Base-by-base conservation (phyloP, 2,888 invertebrate genomes). In the Brenthis hecate region DNA sequence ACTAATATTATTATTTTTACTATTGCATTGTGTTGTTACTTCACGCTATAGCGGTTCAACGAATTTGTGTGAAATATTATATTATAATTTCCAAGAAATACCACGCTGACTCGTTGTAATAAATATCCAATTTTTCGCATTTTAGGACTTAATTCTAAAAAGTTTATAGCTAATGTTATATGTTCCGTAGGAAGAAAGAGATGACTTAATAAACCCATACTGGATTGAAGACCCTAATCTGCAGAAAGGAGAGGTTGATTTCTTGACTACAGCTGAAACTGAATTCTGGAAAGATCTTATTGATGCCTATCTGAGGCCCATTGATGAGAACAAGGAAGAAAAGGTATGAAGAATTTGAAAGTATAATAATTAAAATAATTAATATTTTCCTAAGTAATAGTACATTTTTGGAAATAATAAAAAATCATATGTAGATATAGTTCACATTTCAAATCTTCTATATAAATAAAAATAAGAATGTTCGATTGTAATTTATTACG, bases 251-350 rank as follows among this genome's bases (percentile, higher is more conserved):
- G 97, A 98, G 84, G 96, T 98, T 1, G 98, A 98, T 80, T 96
- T 96, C 79, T 88, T 99, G 63, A 95, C 96, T 0, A 96, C 97
- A 65, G 95, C 96, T 61, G 99, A 99, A 89, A 94, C 96, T 28
- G 94, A 94, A 70, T 99, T 99, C 90, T 99, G 99, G 99, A 96
- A 96, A 80, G 98, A 99, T 75, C 92, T 99, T 65, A 96, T 99
- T 74, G 97, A 97, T 69, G 96, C 97, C 80, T 99, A 99, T 90
- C 92, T 99, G 65, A 96, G 95, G 78, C 99, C 99, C 0, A 96
- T 99, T 75, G 97, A 97, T 77, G 97, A 98, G 81, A 96, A 99
- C 87, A 96, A 97, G 78, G 95, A 96, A 63, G 97, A 98, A 87
- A 95, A 97, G 96, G 98, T 97, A 94, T 69, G 3, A 6, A 13